Conservation (phyloP, 2,888 invertebrate species). For the Polyploca ridens region DNA sequence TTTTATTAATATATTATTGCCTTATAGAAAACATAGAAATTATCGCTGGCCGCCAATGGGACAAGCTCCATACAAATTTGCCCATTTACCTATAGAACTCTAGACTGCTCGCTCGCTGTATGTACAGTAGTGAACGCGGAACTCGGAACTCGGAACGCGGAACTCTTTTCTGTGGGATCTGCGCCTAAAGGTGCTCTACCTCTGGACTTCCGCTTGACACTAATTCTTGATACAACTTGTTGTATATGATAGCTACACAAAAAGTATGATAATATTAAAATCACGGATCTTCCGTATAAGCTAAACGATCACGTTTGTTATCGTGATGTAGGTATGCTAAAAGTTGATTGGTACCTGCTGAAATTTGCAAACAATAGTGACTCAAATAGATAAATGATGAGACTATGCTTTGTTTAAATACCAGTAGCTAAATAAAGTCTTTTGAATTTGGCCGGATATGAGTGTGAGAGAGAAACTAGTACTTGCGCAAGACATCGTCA, state of each 20-base stretch:
- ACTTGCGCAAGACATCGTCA: conserved; percentile 30
- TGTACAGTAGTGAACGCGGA: too few species aligned
- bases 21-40: too few species aligned
- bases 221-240: too few species aligned
- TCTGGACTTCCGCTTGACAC: too few species aligned
- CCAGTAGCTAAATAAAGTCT: neutral
- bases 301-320: conserved; percentile 2
- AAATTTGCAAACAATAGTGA: conserved; percentile 9
- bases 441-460: conserved; percentile 10
- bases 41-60: too few species aligned
- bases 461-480: conserved; percentile 32
- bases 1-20: too few species aligned
- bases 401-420: neutral
- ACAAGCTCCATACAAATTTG: too few species aligned
- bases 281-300: conserved; percentile 9
- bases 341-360: neutral
- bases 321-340: neutral
- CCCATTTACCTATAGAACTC: too few species aligned
- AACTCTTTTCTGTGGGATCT: too few species aligned
- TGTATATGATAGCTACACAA: neutral
- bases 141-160: too few species aligned
- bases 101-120: too few species aligned
- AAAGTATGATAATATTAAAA: neutral
- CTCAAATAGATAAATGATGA: neutral
- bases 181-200: too few species aligned